Evolutionary conservation across 1,140 invertebrate genomes (phyloP).

Genomic region (Scaptodrosophila lebanonensis): DNA sequence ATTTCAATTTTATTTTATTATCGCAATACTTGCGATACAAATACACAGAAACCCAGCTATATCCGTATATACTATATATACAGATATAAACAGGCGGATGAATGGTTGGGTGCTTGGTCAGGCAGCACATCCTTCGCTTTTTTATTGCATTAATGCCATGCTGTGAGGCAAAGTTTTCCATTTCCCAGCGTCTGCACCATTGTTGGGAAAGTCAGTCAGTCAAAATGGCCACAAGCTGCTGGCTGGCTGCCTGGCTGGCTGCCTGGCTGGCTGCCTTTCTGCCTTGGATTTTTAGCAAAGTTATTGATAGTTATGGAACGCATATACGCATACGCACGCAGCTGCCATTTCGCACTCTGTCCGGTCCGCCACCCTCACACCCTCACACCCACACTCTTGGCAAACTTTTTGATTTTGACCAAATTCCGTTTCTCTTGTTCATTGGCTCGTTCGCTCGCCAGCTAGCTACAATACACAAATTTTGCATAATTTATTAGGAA

Average conservation of each 20-base stretch:
- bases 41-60: neutral
- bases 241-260: constrained; percentile 26
- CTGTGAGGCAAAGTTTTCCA: too few species aligned
- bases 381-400: neutral
- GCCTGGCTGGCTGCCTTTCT: constrained; percentile 2
- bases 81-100: constrained; percentile 44
- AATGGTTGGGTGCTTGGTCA: neutral
- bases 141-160: constrained; percentile 48
- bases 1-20: constrained; percentile 74
- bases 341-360: too few species aligned
- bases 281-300: constrained; percentile 46
- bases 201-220: neutral
- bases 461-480: constrained; percentile 56
- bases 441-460: constrained; percentile 4
- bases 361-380: neutral
- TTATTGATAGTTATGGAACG: constrained; percentile 69
- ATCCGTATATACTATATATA: constrained; percentile 29
- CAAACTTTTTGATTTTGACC: constrained; percentile 53
- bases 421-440: constrained; percentile 17
- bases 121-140: constrained; percentile 51
- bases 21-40: constrained; percentile 29
- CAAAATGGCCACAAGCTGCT: constrained; percentile 18
- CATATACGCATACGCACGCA: constrained; percentile 47
- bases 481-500: constrained; percentile 73
- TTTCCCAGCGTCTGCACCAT: too few species aligned